These are phyloP conservation scores for Belgica antarctica DNA, from an alignment of 2,888 invertebrate species.

Conservation along the genomic window DNA sequence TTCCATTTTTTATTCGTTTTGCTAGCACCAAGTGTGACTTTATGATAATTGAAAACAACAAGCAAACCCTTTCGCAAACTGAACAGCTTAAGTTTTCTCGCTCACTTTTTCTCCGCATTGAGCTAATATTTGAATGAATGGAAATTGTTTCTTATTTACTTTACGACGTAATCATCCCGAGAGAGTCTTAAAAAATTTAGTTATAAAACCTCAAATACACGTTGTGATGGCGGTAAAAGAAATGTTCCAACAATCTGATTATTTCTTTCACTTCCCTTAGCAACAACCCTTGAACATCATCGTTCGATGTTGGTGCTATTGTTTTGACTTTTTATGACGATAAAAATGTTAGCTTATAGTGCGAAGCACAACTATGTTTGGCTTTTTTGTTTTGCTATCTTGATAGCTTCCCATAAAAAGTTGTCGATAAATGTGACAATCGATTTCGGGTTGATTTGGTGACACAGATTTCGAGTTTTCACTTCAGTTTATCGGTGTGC, in stretches of 20 bases:
- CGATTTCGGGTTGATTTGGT: conserved; percentile 17
- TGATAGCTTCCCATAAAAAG: conserved; percentile 14
- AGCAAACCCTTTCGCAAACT: conserved; percentile 5
- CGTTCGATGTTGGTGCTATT: conserved; percentile 18
- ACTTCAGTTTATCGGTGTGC: neutral
- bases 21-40: neutral
- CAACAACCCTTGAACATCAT: neutral
- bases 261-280: neutral
- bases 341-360: conserved; percentile 21
- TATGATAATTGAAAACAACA: conserved; percentile 41
- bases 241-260: conserved; percentile 35
- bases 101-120: neutral
- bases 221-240: conserved; percentile 28
- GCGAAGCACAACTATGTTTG: neutral
- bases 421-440: neutral
- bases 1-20: conserved; percentile 20
- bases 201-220: conserved; percentile 24
- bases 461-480: conserved; percentile 4
- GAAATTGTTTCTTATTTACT: conserved; percentile 38
- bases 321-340: conserved; percentile 20
- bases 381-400: conserved; percentile 2
- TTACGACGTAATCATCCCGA: conserved; percentile 34
- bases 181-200: conserved; percentile 41
- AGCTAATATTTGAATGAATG: neutral
- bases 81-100: conserved; percentile 17